Base-by-base conservation (phyloP, 2,113 vertebrate species). In the Triplophysa rosa region DNA sequence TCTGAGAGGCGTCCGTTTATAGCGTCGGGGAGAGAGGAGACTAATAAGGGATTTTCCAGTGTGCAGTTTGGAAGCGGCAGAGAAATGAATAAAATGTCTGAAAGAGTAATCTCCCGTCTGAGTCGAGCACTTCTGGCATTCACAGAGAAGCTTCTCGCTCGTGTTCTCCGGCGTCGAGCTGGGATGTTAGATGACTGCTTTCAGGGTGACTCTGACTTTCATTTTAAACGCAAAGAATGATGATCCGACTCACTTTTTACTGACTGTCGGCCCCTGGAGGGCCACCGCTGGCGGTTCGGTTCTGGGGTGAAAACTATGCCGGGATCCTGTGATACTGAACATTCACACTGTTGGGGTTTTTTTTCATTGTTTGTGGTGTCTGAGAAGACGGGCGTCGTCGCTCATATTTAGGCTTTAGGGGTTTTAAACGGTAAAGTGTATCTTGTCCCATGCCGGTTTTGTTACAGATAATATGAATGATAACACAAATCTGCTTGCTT, bases 41-140 rank as follows among this genome's bases (percentile, higher is more conserved):
- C 73, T 76, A 65, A 52, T 65, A 61, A 54, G 61, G 45, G 73
- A 65, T 65, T 76, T 76, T 49, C 16, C 59, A 76, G 19, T 54
- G 54, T 42, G 24, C 45, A 47, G 26, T 62, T 62, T 47, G 24
- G 17, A 52, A 19, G 26, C 24, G 29, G 49, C 68, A n/a, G 16
- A n/a, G 68, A 62, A 75, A 63, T 52, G 73, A 24, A 76, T 26
- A 65, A 52, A 64, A 63, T 52, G 61, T 76, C 45, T 65, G 23
- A 4, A 19, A 76, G 73, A 76, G 62, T 65, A 76, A 76, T 76
- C 61, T 49, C 24, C 49, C 49, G 40, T 64, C 45, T 76, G 58
- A 64, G 13, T 14, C 24, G 45, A 64, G 24, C 61, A 76, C 24
- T 19, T 49, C 61, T 76, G 73, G 73, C 61, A 65, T 76, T 63